phyloP scores from a whole-genome alignment of 2,888 invertebrate genomes.

The Apotomis capreana region DNA sequence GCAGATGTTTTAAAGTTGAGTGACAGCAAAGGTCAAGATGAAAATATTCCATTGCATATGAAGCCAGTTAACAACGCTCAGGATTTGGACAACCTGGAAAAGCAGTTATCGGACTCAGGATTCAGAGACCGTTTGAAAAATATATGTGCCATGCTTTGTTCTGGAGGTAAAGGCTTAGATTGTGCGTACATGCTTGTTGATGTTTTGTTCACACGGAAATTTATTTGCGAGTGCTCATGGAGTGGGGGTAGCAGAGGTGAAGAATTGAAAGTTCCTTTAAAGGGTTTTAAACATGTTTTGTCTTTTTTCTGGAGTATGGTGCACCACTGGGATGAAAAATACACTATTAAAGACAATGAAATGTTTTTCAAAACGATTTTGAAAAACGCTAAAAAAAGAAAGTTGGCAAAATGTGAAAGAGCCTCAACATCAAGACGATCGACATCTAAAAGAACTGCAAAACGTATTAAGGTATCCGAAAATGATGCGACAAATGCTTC shows the following conservation, averaged over 20 bases:
- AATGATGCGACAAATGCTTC: conserved; percentile 4
- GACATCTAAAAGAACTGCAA: conserved; percentile 8
- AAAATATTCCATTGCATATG: conserved; percentile 35
- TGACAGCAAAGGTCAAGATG: conserved; percentile 34
- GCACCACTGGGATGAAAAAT: conserved; percentile 27
- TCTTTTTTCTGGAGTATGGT: conserved; percentile 34
- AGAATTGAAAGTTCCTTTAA: conserved; percentile 26
- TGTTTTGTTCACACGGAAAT: conserved; percentile 28
- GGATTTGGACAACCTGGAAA: conserved; percentile 38
- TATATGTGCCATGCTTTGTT: conserved; percentile 36
- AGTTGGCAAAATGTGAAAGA: conserved; percentile 22
- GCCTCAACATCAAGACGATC: conserved; percentile 16
- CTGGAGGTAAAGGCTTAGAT: conserved; percentile 34
- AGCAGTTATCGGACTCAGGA: conserved; percentile 36
- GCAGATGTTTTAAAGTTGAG: conserved; percentile 27
- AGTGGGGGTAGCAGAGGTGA: conserved; percentile 34
- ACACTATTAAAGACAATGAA: conserved; percentile 26
- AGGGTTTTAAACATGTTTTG: conserved; percentile 31
- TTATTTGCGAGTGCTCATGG: conserved; percentile 33
- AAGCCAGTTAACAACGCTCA: conserved; percentile 40
- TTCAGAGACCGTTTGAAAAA: conserved; percentile 37
- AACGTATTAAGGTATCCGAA: conserved; percentile 8
- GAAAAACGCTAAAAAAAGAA: conserved; percentile 26
- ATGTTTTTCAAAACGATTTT: conserved; percentile 32
- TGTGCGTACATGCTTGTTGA: conserved; percentile 36